A percentile compares a stretch with the other conserved stretches of the same genome.
phyloP scores from a whole-genome alignment of 1,140 invertebrate species.

The Mercenaria mercenaria region DNA sequence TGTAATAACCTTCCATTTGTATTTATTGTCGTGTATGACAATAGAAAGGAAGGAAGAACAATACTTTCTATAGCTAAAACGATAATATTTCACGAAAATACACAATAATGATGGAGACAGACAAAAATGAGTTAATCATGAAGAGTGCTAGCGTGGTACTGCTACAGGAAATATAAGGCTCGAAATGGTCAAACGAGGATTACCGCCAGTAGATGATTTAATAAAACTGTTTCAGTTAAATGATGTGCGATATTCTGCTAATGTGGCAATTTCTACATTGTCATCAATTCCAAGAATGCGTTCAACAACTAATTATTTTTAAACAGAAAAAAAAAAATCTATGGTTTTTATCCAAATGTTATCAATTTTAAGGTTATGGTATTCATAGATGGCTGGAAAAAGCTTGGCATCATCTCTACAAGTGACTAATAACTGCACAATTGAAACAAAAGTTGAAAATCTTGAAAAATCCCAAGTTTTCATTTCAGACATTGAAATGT shows the following conservation, averaged over 20 bases:
- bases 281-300: no score
- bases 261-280: no score
- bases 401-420: no score
- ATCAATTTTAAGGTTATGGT: no score
- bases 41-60: conserved; percentile 19
- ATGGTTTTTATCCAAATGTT: no score
- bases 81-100: conserved; percentile 44
- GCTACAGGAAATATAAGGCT: conserved; percentile 10
- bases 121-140: conserved; percentile 21
- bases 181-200: conserved; percentile 31
- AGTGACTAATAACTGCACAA: no score
- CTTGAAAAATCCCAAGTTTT: no score
- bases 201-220: background rate
- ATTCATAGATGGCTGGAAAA: no score
- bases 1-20: conserved; percentile 59
- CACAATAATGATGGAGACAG: conserved; percentile 21
- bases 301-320: no score
- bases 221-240: background rate
- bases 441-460: no score
- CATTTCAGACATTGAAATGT: no score
- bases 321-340: no score
- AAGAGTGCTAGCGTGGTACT: background rate
- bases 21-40: conserved; percentile 50
- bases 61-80: conserved; percentile 22
- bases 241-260: background rate